Percentiles rank a stretch among this genome's conserved stretches.
These are phyloP conservation scores for Alligator sinensis DNA, from an alignment of 2,113 vertebrate genomes.

Conservation along the genomic window DNA sequence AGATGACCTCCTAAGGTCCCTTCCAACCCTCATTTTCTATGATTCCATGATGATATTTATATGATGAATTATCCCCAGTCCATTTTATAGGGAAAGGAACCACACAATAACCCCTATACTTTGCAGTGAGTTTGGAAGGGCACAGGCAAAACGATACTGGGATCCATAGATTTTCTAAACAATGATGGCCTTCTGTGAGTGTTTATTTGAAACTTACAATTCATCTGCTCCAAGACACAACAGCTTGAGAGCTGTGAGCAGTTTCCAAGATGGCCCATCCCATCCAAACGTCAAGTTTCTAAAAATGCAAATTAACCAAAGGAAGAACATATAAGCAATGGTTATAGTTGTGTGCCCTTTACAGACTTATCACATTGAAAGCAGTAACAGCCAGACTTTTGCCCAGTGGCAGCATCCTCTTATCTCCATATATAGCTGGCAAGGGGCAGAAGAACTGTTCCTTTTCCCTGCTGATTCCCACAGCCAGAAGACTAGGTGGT, in stretches of 20 bases:
- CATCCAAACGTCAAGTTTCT: conserved; percentile 90
- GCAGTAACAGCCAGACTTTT: background rate
- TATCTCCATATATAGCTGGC: background rate
- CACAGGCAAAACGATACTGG: background rate
- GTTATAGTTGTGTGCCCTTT: background rate
- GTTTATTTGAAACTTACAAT: conserved; percentile 81
- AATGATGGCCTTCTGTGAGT: background rate
- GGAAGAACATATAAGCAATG: background rate
- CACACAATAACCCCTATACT: background rate
- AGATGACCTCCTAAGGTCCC: too few species aligned
- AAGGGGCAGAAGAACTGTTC: background rate
- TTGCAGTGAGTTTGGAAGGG: background rate
- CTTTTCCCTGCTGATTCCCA: background rate
- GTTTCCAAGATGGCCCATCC: conserved; percentile 93
- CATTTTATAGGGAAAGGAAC: background rate
- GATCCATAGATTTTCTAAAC: background rate
- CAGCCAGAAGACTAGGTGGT: background rate
- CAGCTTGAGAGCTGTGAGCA: conserved; percentile 88
- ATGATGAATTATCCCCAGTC: background rate
- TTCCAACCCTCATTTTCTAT: too few species aligned
- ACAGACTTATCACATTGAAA: background rate
- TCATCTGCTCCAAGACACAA: conserved; percentile 83
- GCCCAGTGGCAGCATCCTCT: background rate
- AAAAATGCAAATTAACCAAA: background rate
- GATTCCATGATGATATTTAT: background rate